These are phyloP conservation scores for Troides aeacus DNA, from an alignment of 2,888 invertebrate genomes.

Conservation along the genomic window DNA sequence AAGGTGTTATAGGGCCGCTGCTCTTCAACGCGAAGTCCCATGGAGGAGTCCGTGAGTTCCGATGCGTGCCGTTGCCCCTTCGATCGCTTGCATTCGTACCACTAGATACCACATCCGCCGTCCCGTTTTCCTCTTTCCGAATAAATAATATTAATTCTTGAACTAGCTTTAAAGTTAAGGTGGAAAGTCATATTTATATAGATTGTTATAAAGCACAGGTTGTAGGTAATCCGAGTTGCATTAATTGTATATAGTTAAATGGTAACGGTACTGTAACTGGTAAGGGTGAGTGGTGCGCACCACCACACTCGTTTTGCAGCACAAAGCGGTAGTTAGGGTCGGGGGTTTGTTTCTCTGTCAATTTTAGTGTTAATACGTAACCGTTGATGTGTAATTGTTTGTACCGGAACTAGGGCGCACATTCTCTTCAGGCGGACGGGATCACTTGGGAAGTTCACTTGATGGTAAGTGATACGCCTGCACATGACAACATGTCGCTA, in stretches of 20 bases:
- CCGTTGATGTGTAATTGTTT: constrained; percentile 63
- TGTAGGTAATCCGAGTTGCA: constrained; percentile 76
- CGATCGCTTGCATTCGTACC: constrained; percentile 65
- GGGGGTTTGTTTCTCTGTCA: constrained; percentile 74
- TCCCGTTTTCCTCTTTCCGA: constrained; percentile 77
- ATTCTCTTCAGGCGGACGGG: constrained; percentile 34
- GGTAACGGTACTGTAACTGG: constrained; percentile 55
- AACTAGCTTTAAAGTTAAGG: constrained; percentile 72
- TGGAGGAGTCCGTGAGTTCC: not conserved
- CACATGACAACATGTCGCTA: no score
- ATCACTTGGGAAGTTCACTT: no score
- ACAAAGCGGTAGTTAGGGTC: constrained; percentile 71
- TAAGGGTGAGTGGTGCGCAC: constrained; percentile 62
- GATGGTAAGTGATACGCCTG: no score
- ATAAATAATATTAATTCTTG: constrained; percentile 52
- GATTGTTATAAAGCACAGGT: constrained; percentile 79
- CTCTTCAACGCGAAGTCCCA: not conserved
- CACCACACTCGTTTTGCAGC: constrained; percentile 78
- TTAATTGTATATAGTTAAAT: constrained; percentile 77
- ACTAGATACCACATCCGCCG: constrained; percentile 72
- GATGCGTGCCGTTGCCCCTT: constrained; percentile 50
- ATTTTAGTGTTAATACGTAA: constrained; percentile 69
- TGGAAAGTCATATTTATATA: constrained; percentile 74
- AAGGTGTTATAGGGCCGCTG: constrained; percentile 38
- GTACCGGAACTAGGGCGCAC: constrained; percentile 45